Evolutionary conservation across 2,797 vertebrate genomes (phyloP).

Genomic region (Phrynocephalus forsythii): DNA sequence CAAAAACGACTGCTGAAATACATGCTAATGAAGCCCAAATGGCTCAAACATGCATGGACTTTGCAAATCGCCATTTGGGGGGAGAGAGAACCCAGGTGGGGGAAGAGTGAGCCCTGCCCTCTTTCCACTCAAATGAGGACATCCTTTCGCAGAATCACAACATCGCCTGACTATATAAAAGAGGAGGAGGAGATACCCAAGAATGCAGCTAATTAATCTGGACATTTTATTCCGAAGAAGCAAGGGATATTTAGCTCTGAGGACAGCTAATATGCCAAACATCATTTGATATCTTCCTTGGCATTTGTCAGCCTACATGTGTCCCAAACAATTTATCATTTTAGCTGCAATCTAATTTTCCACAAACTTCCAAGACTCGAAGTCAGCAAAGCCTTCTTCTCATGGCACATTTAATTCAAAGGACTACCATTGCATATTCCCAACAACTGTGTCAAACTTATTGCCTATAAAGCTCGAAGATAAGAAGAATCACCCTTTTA

Average conservation of each 20-base stretch:
- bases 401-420: neutral
- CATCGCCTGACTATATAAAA: neutral
- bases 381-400: neutral
- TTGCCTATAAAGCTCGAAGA: neutral
- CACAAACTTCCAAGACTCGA: neutral
- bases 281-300: neutral
- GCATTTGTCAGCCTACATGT: neutral
- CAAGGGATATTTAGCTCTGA: neutral
- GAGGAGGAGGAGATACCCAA: neutral
- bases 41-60: neutral
- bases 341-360: neutral
- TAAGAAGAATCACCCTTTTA: neutral
- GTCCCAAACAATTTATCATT: neutral
- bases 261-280: neutral
- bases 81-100: neutral
- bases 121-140: neutral
- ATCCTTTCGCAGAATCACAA: neutral
- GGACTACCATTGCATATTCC: neutral
- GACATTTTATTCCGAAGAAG: neutral
- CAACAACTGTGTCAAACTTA: neutral
- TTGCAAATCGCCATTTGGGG: neutral
- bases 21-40: conserved; percentile 3
- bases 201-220: conserved; percentile 9
- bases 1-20: neutral
- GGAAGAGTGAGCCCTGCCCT: too few relatives aligned